Evolutionary conservation across 2,888 invertebrate genomes (phyloP), one percentile per base, ranked within the genome.

Genomic region (Polyommatus icarus): DNA sequence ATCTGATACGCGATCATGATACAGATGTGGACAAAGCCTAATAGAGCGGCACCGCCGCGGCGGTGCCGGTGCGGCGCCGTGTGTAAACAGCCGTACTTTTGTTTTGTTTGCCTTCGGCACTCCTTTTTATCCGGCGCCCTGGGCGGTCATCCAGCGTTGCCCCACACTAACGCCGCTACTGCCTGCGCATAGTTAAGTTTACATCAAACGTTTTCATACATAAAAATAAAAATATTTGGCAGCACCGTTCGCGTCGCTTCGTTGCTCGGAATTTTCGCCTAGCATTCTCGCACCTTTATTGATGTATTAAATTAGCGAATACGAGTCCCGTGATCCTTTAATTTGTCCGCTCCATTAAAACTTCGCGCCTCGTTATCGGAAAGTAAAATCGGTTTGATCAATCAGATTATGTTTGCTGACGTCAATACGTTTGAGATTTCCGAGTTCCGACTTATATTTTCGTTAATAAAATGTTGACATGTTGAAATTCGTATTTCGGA

Each of bases 381-480:
- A 40, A 72, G 40, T 40, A 24, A 72, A 72, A 40, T 72, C 36
- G 72, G 40, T 40, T n/a, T n/a, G 72, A 72, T 72, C 20, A 72
- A 40, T 71, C 71, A 40, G 32, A 40, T 40, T 36, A n/a, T 40
- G 40, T 72, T 72, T 67, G 18, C 40, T 72, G 72, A 72, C 72
- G 72, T 72, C 20, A 36, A 18, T 24, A 24, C 10, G 61, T 12
- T 24, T 67, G 59, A 67, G 61, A 24, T 20, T 67, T 67, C 1
- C 29, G 61, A 24, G 10, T 67, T 67, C 1, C 29, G 2, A 20
- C 5, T 67, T 32, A 67, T 20, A 32, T 32, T 32, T 32, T 15
- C 67, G 15, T 15, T 32, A 32, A 67, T 67, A 12, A 67, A 15
- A 29, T 59, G 8, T 20, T 6, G 2, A 59, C 20, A 59, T 18